Conservation (phyloP, 2,113 vertebrate species). For the Mixornis gularis region DNA sequence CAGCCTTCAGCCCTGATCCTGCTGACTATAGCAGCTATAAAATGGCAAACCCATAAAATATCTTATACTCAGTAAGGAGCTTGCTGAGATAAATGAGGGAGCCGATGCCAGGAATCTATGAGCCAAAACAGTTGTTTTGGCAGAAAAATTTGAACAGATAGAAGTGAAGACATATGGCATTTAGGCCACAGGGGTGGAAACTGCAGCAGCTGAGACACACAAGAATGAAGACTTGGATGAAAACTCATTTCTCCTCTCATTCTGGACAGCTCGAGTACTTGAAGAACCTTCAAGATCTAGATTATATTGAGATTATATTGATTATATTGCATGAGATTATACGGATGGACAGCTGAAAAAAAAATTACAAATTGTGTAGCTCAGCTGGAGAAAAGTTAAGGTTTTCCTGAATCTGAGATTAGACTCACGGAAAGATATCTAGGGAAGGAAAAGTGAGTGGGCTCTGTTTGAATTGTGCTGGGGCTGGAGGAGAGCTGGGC, state of each 20-base stretch:
- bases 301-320: neutral
- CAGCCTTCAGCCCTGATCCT: neutral
- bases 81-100: neutral
- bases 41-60: neutral
- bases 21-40: neutral
- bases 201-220: neutral
- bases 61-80: neutral
- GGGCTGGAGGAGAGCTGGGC: neutral
- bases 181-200: neutral
- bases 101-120: neutral
- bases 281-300: neutral
- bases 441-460: neutral
- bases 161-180: neutral
- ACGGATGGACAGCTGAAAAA: neutral
- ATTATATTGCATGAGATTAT: neutral
- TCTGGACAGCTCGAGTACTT: neutral
- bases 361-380: neutral
- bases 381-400: neutral
- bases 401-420: neutral
- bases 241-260: neutral
- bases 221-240: neutral
- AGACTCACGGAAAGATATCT: neutral
- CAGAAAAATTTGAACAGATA: neutral
- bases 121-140: neutral
- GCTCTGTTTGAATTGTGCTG: neutral